Evolutionary conservation across 2,888 invertebrate genomes (phyloP).

Genomic region (Anthophora plumipes): DNA sequence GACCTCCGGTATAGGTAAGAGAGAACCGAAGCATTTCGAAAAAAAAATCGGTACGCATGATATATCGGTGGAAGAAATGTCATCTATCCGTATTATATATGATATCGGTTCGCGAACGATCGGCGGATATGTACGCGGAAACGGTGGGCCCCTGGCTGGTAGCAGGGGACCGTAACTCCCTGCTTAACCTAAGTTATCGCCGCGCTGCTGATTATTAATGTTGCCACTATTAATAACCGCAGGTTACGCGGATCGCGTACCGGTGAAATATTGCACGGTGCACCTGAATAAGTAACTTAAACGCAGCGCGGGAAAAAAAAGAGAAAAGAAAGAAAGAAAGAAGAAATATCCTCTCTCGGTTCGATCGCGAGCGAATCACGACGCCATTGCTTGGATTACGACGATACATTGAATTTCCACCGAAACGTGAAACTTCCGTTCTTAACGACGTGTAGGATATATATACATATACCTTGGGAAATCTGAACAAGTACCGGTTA

Average conservation of each 20-base stretch:
- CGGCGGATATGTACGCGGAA: constrained; percentile 62
- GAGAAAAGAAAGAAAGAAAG: neutral
- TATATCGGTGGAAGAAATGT: constrained; percentile 39
- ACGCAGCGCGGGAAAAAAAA: neutral
- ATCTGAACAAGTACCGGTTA: constrained; percentile 15
- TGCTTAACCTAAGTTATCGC: constrained; percentile 66
- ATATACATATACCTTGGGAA: constrained; percentile 34
- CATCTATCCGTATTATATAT: constrained; percentile 47
- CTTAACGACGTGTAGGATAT: neutral
- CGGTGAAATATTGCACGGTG: constrained; percentile 52
- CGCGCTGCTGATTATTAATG: constrained; percentile 63
- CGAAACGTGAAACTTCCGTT: constrained; percentile 41
- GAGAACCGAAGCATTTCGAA: neutral
- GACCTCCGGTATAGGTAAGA: constrained; percentile 19
- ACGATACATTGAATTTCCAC: constrained; percentile 43
- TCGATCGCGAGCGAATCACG: constrained; percentile 1
- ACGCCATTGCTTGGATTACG: constrained; percentile 14
- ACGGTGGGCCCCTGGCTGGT: constrained; percentile 33
- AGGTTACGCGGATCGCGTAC: constrained; percentile 35
- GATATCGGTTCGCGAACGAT: constrained; percentile 49
- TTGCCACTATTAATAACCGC: constrained; percentile 57
- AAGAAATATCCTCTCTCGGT: neutral
- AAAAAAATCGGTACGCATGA: constrained; percentile 36
- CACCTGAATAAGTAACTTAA: constrained; percentile 53
- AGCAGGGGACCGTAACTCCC: constrained; percentile 55